Evolutionary conservation across 1,140 invertebrate genomes (phyloP).

Genomic region (Ladona fulva): DNA sequence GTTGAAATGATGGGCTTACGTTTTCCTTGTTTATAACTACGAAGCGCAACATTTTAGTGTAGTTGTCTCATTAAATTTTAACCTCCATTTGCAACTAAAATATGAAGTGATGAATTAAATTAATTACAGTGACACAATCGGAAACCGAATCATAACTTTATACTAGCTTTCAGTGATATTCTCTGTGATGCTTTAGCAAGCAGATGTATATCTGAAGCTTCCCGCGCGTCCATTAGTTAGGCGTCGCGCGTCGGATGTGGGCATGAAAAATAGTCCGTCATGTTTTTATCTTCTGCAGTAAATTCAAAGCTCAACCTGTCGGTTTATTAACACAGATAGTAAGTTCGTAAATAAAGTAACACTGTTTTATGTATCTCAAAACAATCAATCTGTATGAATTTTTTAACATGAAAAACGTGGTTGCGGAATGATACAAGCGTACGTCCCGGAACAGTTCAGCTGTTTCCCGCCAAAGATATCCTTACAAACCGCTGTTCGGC

Average conservation of each 20-base stretch:
- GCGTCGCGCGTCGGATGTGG: background rate
- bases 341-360: background rate
- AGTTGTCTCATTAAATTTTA: too few species aligned
- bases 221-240: background rate
- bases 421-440: background rate
- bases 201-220: background rate
- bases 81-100: too few species aligned
- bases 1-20: too few species aligned
- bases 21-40: too few species aligned
- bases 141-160: too few species aligned
- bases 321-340: background rate
- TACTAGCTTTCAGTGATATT: too few species aligned
- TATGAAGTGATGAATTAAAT: too few species aligned
- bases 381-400: background rate
- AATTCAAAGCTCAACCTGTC: too few species aligned
- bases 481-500: constrained; percentile 44
- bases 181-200: background rate
- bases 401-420: background rate
- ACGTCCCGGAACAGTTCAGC: constrained; percentile 38
- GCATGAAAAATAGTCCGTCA: constrained; percentile 8
- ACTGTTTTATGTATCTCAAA: background rate
- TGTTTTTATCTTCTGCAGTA: background rate
- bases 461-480: constrained; percentile 56
- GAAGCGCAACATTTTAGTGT: too few species aligned
- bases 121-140: too few species aligned